Conservation (phyloP, 2,797 vertebrate species). For the Takifugu rubripes region DNA sequence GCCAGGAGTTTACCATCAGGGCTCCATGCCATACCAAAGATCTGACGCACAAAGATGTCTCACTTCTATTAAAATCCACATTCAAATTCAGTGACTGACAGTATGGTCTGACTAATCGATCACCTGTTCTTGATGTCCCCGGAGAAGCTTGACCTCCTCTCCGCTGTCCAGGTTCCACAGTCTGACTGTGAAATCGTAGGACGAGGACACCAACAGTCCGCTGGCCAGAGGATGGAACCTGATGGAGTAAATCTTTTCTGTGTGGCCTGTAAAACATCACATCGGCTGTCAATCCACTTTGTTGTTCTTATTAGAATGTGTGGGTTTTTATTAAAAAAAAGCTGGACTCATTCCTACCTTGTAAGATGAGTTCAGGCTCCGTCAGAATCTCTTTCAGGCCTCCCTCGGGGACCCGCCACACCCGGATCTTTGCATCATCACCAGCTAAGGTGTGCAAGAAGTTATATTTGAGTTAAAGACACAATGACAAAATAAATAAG, state of each 20-base stretch:
- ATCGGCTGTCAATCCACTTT: constrained; percentile 21
- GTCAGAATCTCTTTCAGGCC: constrained; percentile 81
- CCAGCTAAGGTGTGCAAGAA: constrained; percentile 76
- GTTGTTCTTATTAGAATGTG: too few relatives aligned
- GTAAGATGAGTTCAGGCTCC: constrained; percentile 79
- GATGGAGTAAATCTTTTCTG: constrained; percentile 95
- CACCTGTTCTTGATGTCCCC: constrained; percentile 91
- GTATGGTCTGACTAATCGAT: background rate
- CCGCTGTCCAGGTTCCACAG: constrained; percentile 82
- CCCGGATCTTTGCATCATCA: constrained; percentile 89
- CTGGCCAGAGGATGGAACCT: constrained; percentile 87
- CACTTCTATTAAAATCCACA: background rate
- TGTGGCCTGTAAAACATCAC: constrained; percentile 79
- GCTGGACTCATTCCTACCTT: constrained; percentile 66
- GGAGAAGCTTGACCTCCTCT: constrained; percentile 75
- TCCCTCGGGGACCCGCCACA: constrained; percentile 84
- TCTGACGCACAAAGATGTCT: constrained; percentile 62
- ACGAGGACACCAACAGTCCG: constrained; percentile 87
- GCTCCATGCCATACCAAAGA: constrained; percentile 93
- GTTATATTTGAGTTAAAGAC: too few relatives aligned
- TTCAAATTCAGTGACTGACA: background rate
- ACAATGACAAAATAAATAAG: too few relatives aligned
- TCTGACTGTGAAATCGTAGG: constrained; percentile 86
- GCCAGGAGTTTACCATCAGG: constrained; percentile 85
- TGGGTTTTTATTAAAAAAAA: background rate